Evolutionary conservation across 2,797 vertebrate species (phyloP).

Genomic region (Siniperca obscura): DNA sequence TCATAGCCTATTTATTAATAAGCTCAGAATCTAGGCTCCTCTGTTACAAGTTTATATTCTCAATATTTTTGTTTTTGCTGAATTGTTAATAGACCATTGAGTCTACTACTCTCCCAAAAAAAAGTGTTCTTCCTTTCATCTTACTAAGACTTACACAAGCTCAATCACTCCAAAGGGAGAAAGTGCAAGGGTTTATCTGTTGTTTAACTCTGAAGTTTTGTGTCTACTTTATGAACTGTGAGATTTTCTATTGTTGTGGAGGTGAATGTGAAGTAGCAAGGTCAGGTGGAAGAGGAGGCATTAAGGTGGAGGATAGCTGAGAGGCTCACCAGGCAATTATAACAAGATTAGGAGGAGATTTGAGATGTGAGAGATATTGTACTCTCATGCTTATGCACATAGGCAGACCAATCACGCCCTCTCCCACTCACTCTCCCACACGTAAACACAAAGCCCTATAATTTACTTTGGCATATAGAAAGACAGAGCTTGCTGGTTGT

Average conservation of each 20-base stretch:
- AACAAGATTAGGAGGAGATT: slow-evolving; percentile 78
- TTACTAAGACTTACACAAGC: slow-evolving; percentile 28
- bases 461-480: slow-evolving; percentile 65
- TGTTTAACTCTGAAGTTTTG: slow-evolving; percentile 50
- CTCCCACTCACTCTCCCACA: slow-evolving; percentile 57
- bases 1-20: neutral
- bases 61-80: neutral
- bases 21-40: neutral
- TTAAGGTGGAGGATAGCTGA: slow-evolving; percentile 52
- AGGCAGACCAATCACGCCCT: slow-evolving; percentile 49
- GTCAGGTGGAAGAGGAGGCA: slow-evolving; percentile 63
- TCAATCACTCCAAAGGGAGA: slow-evolving; percentile 29
- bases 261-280: slow-evolving; percentile 61
- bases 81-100: neutral
- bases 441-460: slow-evolving; percentile 55
- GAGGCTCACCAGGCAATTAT: slow-evolving; percentile 79
- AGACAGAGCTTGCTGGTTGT: slow-evolving; percentile 35
- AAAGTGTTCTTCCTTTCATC: slow-evolving; percentile 14
- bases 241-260: slow-evolving; percentile 56
- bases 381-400: slow-evolving; percentile 51
- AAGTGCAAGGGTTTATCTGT: slow-evolving; percentile 43
- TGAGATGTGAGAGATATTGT: slow-evolving; percentile 67
- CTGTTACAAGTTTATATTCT: neutral
- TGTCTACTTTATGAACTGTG: slow-evolving; percentile 43
- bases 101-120: neutral